Percentiles rank a stretch among this genome's conserved stretches.
phyloP scores from a whole-genome alignment of 2,797 vertebrate species.

The Chromobotia macracanthus region DNA sequence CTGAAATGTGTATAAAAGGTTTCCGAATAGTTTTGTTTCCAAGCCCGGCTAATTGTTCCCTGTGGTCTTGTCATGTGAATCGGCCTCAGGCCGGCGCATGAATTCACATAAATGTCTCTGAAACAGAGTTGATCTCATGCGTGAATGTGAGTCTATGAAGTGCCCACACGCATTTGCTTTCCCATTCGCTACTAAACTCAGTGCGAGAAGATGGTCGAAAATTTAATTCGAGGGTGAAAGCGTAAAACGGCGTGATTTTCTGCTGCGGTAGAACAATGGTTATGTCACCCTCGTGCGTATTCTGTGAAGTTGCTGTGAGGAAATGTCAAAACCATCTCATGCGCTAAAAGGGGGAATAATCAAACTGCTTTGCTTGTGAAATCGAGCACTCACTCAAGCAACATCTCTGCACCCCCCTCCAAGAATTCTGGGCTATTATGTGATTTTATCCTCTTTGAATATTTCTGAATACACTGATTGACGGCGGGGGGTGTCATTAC shows the following conservation, averaged over 20 bases:
- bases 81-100: slow-evolving; percentile 46
- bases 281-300: slow-evolving; percentile 15
- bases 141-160: slow-evolving; percentile 32
- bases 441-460: slow-evolving; percentile 58
- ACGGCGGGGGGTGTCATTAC: slow-evolving; percentile 59
- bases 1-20: slow-evolving; percentile 48
- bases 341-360: slow-evolving; percentile 55
- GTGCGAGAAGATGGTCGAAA: neutral
- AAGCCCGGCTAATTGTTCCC: slow-evolving; percentile 60
- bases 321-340: slow-evolving; percentile 56
- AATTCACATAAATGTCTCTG: slow-evolving; percentile 37
- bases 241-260: neutral
- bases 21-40: slow-evolving; percentile 48
- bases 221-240: neutral
- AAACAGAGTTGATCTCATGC: slow-evolving; percentile 34
- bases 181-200: slow-evolving; percentile 26
- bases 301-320: slow-evolving; percentile 43
- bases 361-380: slow-evolving; percentile 58
- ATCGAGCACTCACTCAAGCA: slow-evolving; percentile 47
- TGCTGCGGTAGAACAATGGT: slow-evolving; percentile 30
- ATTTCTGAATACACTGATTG: slow-evolving; percentile 66
- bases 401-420: slow-evolving; percentile 46
- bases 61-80: slow-evolving; percentile 42
- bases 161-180: slow-evolving; percentile 36
- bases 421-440: slow-evolving; percentile 50